Percentiles rank a stretch among this genome's conserved stretches.
Evolutionary conservation across 1,140 invertebrate species (phyloP).

Genomic region (Heliothis subflexa): DNA sequence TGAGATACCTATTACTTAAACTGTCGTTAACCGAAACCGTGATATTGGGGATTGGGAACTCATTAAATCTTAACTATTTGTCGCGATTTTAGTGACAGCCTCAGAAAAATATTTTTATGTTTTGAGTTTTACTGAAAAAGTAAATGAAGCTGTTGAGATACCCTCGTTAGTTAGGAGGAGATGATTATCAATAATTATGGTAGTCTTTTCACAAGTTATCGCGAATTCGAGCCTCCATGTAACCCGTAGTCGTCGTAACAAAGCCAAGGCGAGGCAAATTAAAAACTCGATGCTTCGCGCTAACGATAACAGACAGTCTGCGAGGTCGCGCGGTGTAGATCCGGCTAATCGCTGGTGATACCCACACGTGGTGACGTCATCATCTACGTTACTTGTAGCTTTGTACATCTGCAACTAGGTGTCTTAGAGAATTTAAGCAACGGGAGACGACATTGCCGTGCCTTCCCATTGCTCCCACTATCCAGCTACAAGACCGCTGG

Average conservation of each 20-base stretch:
- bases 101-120: no score
- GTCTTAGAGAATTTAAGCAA: no score
- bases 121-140: no score
- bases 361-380: slow-evolving; percentile 32
- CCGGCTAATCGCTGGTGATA: slow-evolving; percentile 37
- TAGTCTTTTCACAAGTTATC: slow-evolving; percentile 25
- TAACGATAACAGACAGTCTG: slow-evolving; percentile 37
- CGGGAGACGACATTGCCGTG: no score
- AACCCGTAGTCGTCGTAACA: slow-evolving; percentile 38
- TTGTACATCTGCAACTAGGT: slow-evolving; percentile 9
- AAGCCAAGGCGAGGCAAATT: slow-evolving; percentile 44
- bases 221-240: slow-evolving; percentile 27
- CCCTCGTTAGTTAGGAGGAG: no score
- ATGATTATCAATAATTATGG: background rate
- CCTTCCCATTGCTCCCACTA: no score
- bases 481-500: no score
- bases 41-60: no score
- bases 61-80: no score
- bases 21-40: no score
- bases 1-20: background rate
- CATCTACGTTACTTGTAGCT: slow-evolving; percentile 32
- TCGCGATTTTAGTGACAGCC: no score
- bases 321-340: slow-evolving; percentile 34
- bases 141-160: no score
- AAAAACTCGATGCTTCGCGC: slow-evolving; percentile 38